phyloP scores from a whole-genome alignment of 1,140 invertebrate genomes.

The Meloidogyne chitwoodi region DNA sequence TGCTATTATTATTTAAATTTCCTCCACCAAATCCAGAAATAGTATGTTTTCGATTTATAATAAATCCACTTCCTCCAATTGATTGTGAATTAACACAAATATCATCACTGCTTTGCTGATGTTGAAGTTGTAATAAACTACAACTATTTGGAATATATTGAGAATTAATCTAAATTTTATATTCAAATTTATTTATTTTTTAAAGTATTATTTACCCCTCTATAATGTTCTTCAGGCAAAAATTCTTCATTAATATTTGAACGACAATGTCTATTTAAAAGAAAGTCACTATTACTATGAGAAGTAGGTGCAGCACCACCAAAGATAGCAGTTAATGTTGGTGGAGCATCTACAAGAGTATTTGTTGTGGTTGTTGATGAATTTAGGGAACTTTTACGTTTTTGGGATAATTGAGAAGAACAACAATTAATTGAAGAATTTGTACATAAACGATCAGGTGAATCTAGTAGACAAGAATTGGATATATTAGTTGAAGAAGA shows the following conservation, averaged over 20 bases:
- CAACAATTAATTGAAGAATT: background rate
- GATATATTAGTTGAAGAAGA: background rate
- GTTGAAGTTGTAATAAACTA: background rate
- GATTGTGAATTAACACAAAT: background rate
- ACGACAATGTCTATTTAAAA: background rate
- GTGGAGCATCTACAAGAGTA: constrained; percentile 14
- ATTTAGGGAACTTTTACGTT: constrained; percentile 18
- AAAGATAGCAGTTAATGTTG: constrained; percentile 11
- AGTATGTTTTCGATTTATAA: background rate
- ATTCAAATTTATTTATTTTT: background rate
- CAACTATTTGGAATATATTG: background rate
- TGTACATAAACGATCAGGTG: background rate
- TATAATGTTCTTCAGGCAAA: background rate
- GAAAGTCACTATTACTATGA: background rate
- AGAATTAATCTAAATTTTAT: background rate
- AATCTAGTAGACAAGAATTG: background rate
- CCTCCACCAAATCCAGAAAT: constrained; percentile 3
- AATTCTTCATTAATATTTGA: background rate
- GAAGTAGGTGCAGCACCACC: background rate
- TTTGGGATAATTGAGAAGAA: background rate
- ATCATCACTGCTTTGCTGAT: background rate
- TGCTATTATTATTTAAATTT: constrained; percentile 11
- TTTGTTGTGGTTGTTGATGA: background rate
- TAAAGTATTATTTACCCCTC: background rate
- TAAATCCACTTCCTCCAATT: background rate